A percentile compares a stretch with the other conserved stretches of the same genome.
These are phyloP conservation scores for Ganaspis sp. DNA, from an alignment of 1,140 invertebrate species.

Conservation along the genomic window DNA sequence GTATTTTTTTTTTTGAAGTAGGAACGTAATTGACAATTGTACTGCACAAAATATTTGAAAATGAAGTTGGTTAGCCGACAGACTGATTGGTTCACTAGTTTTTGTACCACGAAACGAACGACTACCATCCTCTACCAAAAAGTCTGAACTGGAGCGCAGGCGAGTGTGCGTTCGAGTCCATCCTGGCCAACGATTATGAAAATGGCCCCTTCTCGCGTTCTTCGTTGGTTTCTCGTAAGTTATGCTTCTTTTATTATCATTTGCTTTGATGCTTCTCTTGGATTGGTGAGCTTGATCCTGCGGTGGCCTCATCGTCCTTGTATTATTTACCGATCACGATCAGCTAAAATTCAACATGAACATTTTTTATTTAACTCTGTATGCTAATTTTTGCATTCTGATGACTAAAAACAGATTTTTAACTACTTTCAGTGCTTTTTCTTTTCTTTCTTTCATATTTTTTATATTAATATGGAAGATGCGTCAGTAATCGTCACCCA, in stretches of 20 bases:
- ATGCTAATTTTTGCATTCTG: too few species aligned
- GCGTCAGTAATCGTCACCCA: too few species aligned
- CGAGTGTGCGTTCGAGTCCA: slow-evolving; percentile 69
- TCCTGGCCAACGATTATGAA: slow-evolving; percentile 67
- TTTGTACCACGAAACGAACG: slow-evolving; percentile 53
- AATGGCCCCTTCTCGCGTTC: slow-evolving; percentile 74
- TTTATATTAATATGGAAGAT: too few species aligned
- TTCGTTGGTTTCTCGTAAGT: slow-evolving; percentile 76
- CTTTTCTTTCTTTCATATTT: too few species aligned
- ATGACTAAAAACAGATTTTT: too few species aligned
- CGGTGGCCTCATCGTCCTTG: slow-evolving; percentile 23
- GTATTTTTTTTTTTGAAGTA: background rate
- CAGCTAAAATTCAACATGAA: too few species aligned
- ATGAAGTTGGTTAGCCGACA: slow-evolving; percentile 47
- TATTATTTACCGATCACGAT: slow-evolving; percentile 1
- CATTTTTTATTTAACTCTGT: too few species aligned
- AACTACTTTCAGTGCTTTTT: too few species aligned
- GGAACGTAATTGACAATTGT: background rate
- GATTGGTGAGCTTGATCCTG: slow-evolving; percentile 42
- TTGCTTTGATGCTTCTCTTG: slow-evolving; percentile 74
- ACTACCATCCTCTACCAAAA: slow-evolving; percentile 64
- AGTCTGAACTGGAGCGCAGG: slow-evolving; percentile 71
- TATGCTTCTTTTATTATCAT: slow-evolving; percentile 78
- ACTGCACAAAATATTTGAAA: slow-evolving; percentile 18
- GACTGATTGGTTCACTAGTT: slow-evolving; percentile 53